A percentile compares a stretch with the other conserved stretches of the same genome.
phyloP scores from a whole-genome alignment of 2,797 vertebrate genomes.

The Setipinna tenuifilis region DNA sequence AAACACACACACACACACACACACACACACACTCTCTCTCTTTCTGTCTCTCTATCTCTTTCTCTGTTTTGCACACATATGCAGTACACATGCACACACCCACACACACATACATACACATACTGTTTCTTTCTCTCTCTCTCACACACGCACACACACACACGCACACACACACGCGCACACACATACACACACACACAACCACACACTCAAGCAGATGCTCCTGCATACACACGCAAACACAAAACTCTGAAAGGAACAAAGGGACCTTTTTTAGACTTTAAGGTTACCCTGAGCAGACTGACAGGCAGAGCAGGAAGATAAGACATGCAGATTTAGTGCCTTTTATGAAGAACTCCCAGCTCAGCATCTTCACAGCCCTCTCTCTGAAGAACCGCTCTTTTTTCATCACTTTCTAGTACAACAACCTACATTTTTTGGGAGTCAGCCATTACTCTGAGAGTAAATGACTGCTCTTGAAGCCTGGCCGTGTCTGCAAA shows the following conservation, averaged over 20 bases:
- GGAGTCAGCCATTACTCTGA: not conserved
- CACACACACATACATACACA: not conserved
- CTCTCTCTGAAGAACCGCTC: not conserved
- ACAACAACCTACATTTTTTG: not conserved
- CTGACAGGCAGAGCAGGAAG: not conserved
- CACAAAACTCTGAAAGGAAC: not conserved
- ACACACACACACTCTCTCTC: not conserved
- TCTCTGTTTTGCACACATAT: too few relatives aligned
- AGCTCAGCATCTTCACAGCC: conserved; percentile 1
- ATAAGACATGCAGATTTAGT: conserved; percentile 22
- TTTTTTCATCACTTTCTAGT: not conserved
- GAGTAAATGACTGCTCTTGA: conserved; percentile 18
- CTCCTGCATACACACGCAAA: not conserved
- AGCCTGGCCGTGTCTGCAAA: not conserved
- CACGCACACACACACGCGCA: not conserved
- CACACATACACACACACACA: not conserved
- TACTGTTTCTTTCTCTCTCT: not conserved
- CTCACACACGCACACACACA: not conserved
- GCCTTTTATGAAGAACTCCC: conserved; percentile 10
- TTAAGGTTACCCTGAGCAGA: conserved; percentile 16
- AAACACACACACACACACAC: not conserved
- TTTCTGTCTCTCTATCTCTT: not conserved
- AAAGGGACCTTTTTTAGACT: not conserved
- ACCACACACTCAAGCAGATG: not conserved
- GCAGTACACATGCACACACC: too few relatives aligned